phyloP scores from a whole-genome alignment of 2,888 invertebrate species.

The Andrena hattorfiana region DNA sequence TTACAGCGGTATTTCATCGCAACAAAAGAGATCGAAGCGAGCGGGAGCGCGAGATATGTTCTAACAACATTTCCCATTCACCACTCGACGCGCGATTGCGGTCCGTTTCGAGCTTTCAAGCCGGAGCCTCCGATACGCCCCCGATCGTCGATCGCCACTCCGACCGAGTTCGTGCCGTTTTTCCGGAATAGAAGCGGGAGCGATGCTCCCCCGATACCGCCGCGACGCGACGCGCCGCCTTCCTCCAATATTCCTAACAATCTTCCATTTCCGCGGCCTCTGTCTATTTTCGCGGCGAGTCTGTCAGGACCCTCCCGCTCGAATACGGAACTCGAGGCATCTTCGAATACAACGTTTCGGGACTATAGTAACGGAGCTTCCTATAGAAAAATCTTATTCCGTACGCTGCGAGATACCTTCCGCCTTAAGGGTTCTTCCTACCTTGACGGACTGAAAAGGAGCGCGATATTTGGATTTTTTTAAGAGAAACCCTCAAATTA shows the following conservation, averaged over 20 bases:
- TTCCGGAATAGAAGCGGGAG: not conserved
- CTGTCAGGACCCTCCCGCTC: not conserved
- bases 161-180: not conserved
- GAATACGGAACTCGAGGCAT: not conserved
- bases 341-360: not conserved
- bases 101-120: slow-evolving; percentile 1
- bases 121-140: slow-evolving; percentile 3
- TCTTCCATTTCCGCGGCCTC: not conserved
- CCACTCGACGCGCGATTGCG: slow-evolving; percentile 7
- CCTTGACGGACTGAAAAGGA: no score
- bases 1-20: slow-evolving; percentile 42
- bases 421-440: no score
- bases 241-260: slow-evolving; percentile 20
- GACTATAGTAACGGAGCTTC: not conserved
- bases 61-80: slow-evolving; percentile 26
- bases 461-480: no score
- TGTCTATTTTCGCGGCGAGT: slow-evolving; percentile 12
- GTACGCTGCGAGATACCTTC: no score
- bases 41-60: slow-evolving; percentile 9
- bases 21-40: slow-evolving; percentile 36
- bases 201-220: slow-evolving; percentile 5
- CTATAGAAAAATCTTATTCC: not conserved
- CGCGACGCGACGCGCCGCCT: not conserved
- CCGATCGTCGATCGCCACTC: not conserved
- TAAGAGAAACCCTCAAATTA: no score